Evolutionary conservation across 64 coral and sea anemone species (phyloP).

Genomic region (Acropora yongei): DNA sequence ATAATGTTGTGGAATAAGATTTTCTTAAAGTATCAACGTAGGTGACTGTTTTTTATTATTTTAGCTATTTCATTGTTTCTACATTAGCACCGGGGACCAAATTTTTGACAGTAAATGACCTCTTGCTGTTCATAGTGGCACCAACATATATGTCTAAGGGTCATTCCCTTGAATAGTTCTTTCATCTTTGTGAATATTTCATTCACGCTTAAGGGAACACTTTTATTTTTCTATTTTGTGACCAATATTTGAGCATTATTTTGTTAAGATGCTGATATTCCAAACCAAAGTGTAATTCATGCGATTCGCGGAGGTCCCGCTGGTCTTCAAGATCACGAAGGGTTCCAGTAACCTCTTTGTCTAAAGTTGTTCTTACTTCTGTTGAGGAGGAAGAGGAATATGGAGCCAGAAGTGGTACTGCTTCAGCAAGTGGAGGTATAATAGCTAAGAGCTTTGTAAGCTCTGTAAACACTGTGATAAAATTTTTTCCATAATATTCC

Average conservation of each 20-base stretch:
- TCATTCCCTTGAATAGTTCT: no score
- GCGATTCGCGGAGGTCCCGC: slow-evolving; percentile 65
- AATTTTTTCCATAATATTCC: neutral
- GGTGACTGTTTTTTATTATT: no score
- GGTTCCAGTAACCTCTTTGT: slow-evolving; percentile 45
- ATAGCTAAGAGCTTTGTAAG: neutral
- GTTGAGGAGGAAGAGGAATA: neutral
- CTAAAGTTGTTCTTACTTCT: slow-evolving; percentile 41
- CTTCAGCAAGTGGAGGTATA: neutral
- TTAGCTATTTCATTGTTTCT: no score
- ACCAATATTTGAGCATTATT: neutral
- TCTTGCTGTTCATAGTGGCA: no score
- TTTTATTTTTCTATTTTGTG: slow-evolving; percentile 49
- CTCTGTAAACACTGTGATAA: neutral
- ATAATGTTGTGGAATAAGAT: no score
- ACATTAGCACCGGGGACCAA: no score
- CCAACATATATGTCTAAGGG: no score
- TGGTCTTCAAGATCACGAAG: slow-evolving; percentile 52
- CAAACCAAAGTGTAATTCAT: slow-evolving; percentile 92
- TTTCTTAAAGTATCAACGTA: no score
- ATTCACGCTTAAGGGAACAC: slow-evolving; percentile 51
- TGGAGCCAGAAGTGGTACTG: neutral
- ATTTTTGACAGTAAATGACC: no score
- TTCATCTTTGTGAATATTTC: no score
- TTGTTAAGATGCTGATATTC: slow-evolving; percentile 84